Conservation (phyloP, 2,888 invertebrate species). For the Atrina japonica region DNA sequence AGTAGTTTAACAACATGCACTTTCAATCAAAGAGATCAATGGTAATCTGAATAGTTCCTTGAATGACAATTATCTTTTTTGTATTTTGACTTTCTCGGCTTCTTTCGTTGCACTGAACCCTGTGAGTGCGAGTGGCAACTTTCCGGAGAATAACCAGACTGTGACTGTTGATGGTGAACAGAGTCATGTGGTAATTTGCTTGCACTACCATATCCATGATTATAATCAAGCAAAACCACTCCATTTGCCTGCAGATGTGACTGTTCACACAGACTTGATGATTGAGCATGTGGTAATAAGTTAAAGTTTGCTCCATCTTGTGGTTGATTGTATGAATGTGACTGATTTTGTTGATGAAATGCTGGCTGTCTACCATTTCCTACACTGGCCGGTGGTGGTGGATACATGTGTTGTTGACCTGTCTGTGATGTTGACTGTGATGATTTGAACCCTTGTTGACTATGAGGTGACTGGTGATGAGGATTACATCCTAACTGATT, state of each 20-base stretch:
- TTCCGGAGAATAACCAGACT: slow-evolving; percentile 13
- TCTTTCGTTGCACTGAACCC: slow-evolving; percentile 26
- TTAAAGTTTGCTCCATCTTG: slow-evolving; percentile 16
- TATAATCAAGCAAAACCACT: slow-evolving; percentile 34
- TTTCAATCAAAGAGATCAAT: background rate
- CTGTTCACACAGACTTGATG: slow-evolving; percentile 10
- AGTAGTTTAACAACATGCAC: too few relatives aligned
- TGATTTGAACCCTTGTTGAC: too few relatives aligned
- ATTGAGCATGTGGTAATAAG: slow-evolving; percentile 1
- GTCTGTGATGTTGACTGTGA: too few relatives aligned
- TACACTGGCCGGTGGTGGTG: too few relatives aligned
- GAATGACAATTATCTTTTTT: slow-evolving; percentile 2
- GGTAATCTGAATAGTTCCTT: slow-evolving; percentile 8
- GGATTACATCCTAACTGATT: too few relatives aligned
- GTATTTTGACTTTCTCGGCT: slow-evolving; percentile 17
- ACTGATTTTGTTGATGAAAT: slow-evolving; percentile 1
- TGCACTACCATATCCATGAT: slow-evolving; percentile 27
- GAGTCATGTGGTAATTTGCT: slow-evolving; percentile 15
- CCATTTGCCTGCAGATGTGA: slow-evolving; percentile 27
- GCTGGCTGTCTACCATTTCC: too few relatives aligned
- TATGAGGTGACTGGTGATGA: too few relatives aligned
- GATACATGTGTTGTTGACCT: too few relatives aligned
- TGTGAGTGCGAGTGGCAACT: slow-evolving; percentile 13
- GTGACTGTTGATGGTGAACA: slow-evolving; percentile 28
- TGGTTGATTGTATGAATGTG: slow-evolving; percentile 13